Base-by-base conservation (phyloP, 2,888 invertebrate species). In the Chrysolina americana region DNA sequence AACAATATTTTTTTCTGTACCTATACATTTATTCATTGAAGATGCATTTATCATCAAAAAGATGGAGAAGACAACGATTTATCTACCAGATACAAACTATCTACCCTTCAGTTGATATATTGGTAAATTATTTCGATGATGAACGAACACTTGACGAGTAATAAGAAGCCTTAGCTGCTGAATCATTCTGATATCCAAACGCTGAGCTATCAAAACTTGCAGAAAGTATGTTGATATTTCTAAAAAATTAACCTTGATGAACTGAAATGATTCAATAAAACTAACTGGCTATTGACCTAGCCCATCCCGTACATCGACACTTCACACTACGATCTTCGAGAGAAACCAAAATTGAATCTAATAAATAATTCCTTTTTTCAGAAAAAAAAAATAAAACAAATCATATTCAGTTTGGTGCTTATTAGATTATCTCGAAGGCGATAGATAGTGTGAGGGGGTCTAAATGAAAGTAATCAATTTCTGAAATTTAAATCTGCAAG, bases 121-220 rank as follows among this genome's bases (percentile, higher is more conserved):
- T 98, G 92, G 95, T 98, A 79, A 96, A 98, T 92, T 98, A 98
- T 89, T 98, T 96, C 89, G 98, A 98, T 89, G 98, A 98, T 90
- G 98, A 98, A 87, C 92, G 96, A 87, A 98, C 98, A 77, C 88
- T 98, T 87, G 98, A 98, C 87, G 98, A 98, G 90, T n/a, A n/a
- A n/a, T 98, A 98, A 91, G 98, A 98, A 91, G 97, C 96, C 66
- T 89, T 98, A 87, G 97, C 96, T 81, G 95, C 95, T 83, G 93
- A 94, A 78, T 95, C 96, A 89, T 89, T 91, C 65, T 93, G 94
- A 83, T 97, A 97, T 88, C 94, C 95, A 65, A 93, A 94, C 84
- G 95, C 95, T 84, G 98, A 98, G 89, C 91, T 98, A 65, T 94
- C 94, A 82, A 96, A n/a, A 95, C 86, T 90, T 98, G 78, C 95